phyloP scores from a whole-genome alignment of 1,140 invertebrate species.

The Drosophila lini region DNA sequence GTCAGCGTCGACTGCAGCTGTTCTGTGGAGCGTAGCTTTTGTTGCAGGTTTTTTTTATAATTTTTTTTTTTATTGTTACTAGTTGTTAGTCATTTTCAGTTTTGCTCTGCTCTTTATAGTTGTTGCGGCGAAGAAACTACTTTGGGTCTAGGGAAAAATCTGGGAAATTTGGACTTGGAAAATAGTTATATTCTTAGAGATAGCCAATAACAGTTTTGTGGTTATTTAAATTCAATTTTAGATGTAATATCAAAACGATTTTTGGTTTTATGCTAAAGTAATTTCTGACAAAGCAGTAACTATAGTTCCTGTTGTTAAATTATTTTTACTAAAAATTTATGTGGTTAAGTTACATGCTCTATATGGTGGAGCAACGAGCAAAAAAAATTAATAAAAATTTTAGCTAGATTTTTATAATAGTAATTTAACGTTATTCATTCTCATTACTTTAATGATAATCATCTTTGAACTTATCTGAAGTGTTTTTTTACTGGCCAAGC shows the following conservation, averaged over 20 bases:
- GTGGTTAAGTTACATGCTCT: slow-evolving; percentile 28
- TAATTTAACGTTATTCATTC: too few species aligned
- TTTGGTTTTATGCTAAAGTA: slow-evolving; percentile 14
- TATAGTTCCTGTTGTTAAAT: background rate
- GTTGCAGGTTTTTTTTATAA: slow-evolving; percentile 24
- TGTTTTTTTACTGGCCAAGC: too few species aligned
- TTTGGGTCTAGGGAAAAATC: background rate
- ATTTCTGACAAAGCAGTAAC: slow-evolving; percentile 3
- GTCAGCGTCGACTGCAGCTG: slow-evolving; percentile 36
- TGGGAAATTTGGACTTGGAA: slow-evolving; percentile 1
- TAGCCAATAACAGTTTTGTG: slow-evolving; percentile 11
- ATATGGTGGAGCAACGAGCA: slow-evolving; percentile 1
- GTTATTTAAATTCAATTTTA: slow-evolving; percentile 8
- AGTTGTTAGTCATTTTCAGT: slow-evolving; percentile 56
- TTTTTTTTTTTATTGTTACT: slow-evolving; percentile 25
- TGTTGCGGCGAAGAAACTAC: slow-evolving; percentile 22
- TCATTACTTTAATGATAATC: too few species aligned
- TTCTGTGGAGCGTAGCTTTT: slow-evolving; percentile 53
- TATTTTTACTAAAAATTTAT: background rate
- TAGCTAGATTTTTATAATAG: too few species aligned
- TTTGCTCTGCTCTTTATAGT: slow-evolving; percentile 38
- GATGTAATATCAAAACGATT: background rate
- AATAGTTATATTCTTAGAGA: background rate
- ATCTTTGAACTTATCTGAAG: too few species aligned
- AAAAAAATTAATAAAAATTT: background rate